Conservation (phyloP, 2,797 vertebrate species). For the Aldrovandia affinis region DNA sequence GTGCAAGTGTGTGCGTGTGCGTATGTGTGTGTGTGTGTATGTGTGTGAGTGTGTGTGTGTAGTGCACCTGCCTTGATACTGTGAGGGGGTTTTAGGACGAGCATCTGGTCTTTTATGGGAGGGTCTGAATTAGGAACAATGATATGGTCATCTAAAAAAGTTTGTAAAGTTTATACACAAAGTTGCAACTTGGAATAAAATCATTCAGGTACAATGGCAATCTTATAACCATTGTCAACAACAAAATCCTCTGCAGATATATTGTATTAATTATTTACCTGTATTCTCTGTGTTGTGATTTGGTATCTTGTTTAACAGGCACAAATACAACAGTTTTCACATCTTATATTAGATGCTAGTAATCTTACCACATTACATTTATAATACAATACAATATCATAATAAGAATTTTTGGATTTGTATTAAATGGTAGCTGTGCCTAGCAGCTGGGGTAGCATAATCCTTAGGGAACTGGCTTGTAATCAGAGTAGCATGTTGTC, state of each 20-base stretch:
- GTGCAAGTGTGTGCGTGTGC: conserved; percentile 28
- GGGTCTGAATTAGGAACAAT: background rate
- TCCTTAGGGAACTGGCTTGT: background rate
- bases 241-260: background rate
- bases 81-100: background rate
- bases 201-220: background rate
- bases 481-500: background rate
- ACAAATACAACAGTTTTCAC: background rate
- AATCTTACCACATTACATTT: background rate
- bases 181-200: background rate
- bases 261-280: conserved; percentile 1
- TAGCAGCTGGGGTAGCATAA: background rate
- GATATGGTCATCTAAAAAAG: background rate
- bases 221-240: background rate
- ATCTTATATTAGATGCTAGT: background rate
- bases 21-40: conserved; percentile 16
- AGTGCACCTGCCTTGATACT: background rate
- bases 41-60: conserved; percentile 19
- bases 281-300: background rate
- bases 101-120: background rate
- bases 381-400: background rate
- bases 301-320: background rate
- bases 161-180: background rate
- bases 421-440: background rate
- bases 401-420: background rate